Evolutionary conservation across 2,888 invertebrate species (phyloP).

Genomic region (Smittia sp.): DNA sequence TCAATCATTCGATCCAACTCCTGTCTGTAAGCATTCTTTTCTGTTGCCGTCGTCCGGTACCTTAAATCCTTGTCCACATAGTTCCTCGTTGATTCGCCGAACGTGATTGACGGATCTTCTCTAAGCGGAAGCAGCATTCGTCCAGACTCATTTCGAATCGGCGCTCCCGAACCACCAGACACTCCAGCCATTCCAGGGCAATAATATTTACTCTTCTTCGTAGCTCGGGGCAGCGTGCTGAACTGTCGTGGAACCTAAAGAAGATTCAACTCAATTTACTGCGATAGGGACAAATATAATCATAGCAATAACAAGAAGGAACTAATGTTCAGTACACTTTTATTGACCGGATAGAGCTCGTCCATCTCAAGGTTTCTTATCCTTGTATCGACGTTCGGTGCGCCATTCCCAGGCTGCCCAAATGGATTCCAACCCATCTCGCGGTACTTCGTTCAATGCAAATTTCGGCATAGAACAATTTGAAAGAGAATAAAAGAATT

Average conservation of each 20-base stretch:
- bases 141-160: conserved; percentile 46
- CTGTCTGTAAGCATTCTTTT: conserved; percentile 42
- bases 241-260: neutral
- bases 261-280: neutral
- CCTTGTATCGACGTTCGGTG: conserved; percentile 65
- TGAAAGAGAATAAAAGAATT: neutral
- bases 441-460: conserved; percentile 53
- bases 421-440: conserved; percentile 75
- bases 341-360: conserved; percentile 64
- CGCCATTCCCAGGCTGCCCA: conserved; percentile 74
- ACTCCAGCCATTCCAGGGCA: conserved; percentile 1
- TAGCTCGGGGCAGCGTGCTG: conserved; percentile 8
- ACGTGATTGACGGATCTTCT: conserved; percentile 65
- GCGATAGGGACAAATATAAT: neutral
- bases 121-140: conserved; percentile 51
- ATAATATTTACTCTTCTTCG: neutral
- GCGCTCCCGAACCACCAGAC: conserved; percentile 43
- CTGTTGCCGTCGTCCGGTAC: conserved; percentile 60
- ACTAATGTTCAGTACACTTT: conserved; percentile 51
- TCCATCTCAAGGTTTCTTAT: conserved; percentile 66
- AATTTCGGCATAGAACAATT: neutral
- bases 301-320: neutral
- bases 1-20: conserved; percentile 42
- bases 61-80: conserved; percentile 69
- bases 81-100: conserved; percentile 60